Percentiles rank a stretch among this genome's conserved stretches.
phyloP scores from a whole-genome alignment of 2,113 vertebrate genomes.

The Camelus dromedarius region DNA sequence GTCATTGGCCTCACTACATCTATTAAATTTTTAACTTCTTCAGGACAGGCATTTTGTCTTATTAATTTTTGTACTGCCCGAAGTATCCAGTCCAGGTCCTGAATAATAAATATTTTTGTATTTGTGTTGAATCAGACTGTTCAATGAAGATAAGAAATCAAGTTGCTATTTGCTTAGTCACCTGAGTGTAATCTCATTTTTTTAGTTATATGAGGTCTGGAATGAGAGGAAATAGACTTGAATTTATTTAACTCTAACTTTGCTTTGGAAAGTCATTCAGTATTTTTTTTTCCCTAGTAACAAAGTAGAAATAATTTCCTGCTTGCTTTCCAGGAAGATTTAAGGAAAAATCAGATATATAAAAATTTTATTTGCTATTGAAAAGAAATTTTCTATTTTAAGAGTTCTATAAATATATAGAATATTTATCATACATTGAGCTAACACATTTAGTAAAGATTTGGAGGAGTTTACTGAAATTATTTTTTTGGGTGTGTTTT shows the following conservation, averaged over 20 bases:
- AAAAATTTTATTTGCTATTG: slow-evolving; percentile 33
- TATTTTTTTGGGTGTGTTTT: background rate
- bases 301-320: slow-evolving; percentile 54
- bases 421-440: slow-evolving; percentile 41
- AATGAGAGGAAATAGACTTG: slow-evolving; percentile 3
- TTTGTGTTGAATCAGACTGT: slow-evolving; percentile 34
- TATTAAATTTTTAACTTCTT: slow-evolving; percentile 20
- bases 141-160: slow-evolving; percentile 43
- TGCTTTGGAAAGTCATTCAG: slow-evolving; percentile 33
- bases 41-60: background rate
- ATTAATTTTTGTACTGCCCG: background rate
- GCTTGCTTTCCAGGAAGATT: slow-evolving; percentile 3
- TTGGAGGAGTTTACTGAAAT: background rate
- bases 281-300: background rate
- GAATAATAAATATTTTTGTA: slow-evolving; percentile 1
- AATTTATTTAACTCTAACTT: slow-evolving; percentile 55
- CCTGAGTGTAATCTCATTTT: background rate
- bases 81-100: background rate
- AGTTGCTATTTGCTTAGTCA: background rate
- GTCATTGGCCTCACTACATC: background rate
- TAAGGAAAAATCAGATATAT: slow-evolving; percentile 35
- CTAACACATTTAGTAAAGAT: slow-evolving; percentile 12
- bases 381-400: slow-evolving; percentile 55
- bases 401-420: slow-evolving; percentile 15
- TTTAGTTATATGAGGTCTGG: slow-evolving; percentile 20